phyloP scores from a whole-genome alignment of 2,113 vertebrate species.

The Campylomormyrus numenius region DNA sequence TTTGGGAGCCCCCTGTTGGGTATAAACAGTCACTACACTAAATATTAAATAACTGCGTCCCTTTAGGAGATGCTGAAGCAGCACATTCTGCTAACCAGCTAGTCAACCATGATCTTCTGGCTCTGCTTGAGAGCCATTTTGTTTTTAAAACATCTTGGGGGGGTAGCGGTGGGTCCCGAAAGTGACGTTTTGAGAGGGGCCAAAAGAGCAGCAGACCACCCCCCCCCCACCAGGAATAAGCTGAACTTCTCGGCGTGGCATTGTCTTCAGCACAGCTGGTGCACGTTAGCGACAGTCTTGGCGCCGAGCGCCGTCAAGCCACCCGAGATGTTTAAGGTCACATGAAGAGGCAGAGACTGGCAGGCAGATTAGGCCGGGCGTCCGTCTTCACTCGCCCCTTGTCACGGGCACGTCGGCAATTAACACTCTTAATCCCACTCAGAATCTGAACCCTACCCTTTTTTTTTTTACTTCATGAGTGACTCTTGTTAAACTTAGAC shows the following conservation, averaged over 20 bases:
- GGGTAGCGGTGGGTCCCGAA: not conserved
- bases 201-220: not conserved
- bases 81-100: not conserved
- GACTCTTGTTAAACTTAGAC: slow-evolving; percentile 73
- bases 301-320: slow-evolving; percentile 85
- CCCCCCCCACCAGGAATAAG: slow-evolving; percentile 50
- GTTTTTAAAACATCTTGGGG: not conserved
- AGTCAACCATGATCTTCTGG: not conserved
- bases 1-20: not conserved
- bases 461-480: slow-evolving; percentile 66
- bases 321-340: slow-evolving; percentile 96
- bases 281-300: slow-evolving; percentile 92
- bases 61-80: not conserved
- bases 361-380: slow-evolving; percentile 89
- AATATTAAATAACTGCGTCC: not conserved
- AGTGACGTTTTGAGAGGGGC: not conserved
- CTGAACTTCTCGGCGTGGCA: slow-evolving; percentile 52
- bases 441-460: slow-evolving; percentile 86
- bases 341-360: slow-evolving; percentile 89
- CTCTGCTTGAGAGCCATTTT: not conserved
- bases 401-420: slow-evolving; percentile 78
- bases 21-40: not conserved
- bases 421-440: slow-evolving; percentile 81
- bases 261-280: slow-evolving; percentile 75
- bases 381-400: slow-evolving; percentile 91